Evolutionary conservation across 2,797 vertebrate species (phyloP).

Genomic region (Picus viridis): DNA sequence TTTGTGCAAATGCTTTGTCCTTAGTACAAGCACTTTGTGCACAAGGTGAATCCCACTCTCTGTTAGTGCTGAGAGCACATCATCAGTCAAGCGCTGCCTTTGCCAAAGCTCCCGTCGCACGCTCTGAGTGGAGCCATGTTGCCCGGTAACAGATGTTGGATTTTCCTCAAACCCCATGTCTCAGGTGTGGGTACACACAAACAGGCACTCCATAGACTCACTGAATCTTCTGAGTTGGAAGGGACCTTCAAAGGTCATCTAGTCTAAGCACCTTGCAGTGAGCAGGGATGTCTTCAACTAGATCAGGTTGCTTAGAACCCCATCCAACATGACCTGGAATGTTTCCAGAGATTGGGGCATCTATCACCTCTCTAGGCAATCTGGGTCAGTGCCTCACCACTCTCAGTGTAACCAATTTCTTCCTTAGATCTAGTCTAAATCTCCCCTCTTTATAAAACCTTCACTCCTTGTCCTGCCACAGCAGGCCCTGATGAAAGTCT

Average conservation of each 20-base stretch:
- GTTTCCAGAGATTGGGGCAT: background rate
- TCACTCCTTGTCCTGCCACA: background rate
- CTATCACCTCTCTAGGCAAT: background rate
- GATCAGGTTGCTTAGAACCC: background rate
- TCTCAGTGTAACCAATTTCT: fast-evolving
- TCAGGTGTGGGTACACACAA: fast-evolving
- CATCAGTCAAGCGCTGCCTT: background rate
- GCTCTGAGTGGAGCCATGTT: background rate
- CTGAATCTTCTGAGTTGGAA: background rate
- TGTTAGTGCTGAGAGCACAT: fast-evolving
- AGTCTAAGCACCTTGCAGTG: background rate
- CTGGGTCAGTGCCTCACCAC: background rate
- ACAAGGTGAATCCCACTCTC: background rate
- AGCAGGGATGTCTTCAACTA: background rate
- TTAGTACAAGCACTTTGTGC: background rate
- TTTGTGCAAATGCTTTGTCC: background rate
- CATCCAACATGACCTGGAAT: fast-evolving
- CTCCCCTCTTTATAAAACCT: background rate
- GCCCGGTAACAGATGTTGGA: background rate
- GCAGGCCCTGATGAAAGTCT: too few relatives aligned
- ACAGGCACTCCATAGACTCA: background rate
- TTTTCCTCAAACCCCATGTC: background rate
- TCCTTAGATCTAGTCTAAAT: too few relatives aligned
- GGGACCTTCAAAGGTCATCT: background rate
- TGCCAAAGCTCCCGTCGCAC: background rate